Conservation (phyloP, 2,113 vertebrate species). For the Orthonyx spaldingii region DNA sequence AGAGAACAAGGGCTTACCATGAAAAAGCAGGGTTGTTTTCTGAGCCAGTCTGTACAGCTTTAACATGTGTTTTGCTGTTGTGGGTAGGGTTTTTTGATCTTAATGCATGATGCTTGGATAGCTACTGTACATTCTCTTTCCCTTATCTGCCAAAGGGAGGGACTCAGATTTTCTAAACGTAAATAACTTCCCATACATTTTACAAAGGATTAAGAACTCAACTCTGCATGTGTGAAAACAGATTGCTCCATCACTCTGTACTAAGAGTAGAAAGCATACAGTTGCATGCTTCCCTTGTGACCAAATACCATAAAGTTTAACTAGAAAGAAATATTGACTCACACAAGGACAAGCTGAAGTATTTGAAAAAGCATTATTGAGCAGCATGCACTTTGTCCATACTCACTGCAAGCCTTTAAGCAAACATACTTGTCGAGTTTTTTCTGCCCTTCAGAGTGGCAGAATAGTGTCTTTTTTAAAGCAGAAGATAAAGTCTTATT, state of each 20-base stretch:
- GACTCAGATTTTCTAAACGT: background rate
- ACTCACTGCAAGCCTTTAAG: slow-evolving; percentile 19
- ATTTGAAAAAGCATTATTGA: slow-evolving; percentile 27
- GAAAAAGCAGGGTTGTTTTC: background rate
- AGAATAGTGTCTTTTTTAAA: background rate
- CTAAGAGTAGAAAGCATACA: background rate
- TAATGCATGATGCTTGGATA: background rate
- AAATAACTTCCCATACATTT: background rate
- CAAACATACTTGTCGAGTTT: slow-evolving; percentile 46
- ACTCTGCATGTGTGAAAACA: background rate
- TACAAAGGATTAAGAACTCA: background rate
- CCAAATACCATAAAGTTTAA: slow-evolving; percentile 57
- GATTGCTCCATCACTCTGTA: background rate
- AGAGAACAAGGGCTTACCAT: no score
- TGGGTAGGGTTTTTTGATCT: background rate
- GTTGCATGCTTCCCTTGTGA: background rate
- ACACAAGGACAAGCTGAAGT: slow-evolving; percentile 27
- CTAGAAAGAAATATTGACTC: slow-evolving; percentile 33
- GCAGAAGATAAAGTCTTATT: background rate
- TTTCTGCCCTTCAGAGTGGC: background rate
- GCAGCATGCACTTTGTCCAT: slow-evolving; percentile 56
- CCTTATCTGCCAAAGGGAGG: background rate
- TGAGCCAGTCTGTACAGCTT: background rate
- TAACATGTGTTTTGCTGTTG: background rate
- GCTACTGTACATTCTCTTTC: background rate